Percentiles rank a stretch among this genome's conserved stretches.
These are phyloP conservation scores for Folsomia candida DNA, from an alignment of 2,888 invertebrate genomes.

Conservation along the genomic window DNA sequence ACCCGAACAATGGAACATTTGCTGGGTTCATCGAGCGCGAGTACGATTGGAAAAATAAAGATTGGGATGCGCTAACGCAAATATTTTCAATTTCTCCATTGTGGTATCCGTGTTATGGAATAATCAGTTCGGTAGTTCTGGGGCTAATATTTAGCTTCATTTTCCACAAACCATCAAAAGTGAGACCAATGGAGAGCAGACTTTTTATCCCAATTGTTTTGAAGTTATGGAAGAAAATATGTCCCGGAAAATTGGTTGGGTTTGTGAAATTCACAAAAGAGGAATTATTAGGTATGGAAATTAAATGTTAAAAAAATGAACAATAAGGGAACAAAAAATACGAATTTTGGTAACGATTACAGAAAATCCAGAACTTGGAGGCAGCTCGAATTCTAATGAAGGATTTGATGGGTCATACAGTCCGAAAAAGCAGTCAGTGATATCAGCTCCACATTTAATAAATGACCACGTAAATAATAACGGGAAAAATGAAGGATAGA, in stretches of 20 bases:
- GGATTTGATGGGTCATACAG: no score
- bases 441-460: not conserved
- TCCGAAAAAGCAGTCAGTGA: not conserved
- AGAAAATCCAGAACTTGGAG: conserved; percentile 6
- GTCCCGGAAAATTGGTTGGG: conserved; percentile 32
- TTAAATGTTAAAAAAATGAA: no score
- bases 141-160: conserved; percentile 42
- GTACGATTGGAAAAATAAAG: conserved; percentile 36
- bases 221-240: conserved; percentile 37
- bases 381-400: not conserved
- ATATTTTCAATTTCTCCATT: conserved; percentile 44
- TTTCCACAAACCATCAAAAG: conserved; percentile 13
- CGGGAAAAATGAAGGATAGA: not conserved
- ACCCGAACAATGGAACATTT: conserved; percentile 12
- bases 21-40: not conserved
- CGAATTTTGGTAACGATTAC: no score
- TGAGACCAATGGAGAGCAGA: conserved; percentile 38
- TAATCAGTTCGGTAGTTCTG: conserved; percentile 22
- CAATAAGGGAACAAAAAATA: no score
- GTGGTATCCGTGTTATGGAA: conserved; percentile 48
- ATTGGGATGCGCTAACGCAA: conserved; percentile 26
- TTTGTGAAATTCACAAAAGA: conserved; percentile 36
- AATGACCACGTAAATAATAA: no score
- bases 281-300: conserved; percentile 27
- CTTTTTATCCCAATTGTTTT: conserved; percentile 45